Percentiles rank a stretch among this genome's conserved stretches.
Evolutionary conservation across 2,888 invertebrate species (phyloP).

Genomic region (Hecatera dysodea): DNA sequence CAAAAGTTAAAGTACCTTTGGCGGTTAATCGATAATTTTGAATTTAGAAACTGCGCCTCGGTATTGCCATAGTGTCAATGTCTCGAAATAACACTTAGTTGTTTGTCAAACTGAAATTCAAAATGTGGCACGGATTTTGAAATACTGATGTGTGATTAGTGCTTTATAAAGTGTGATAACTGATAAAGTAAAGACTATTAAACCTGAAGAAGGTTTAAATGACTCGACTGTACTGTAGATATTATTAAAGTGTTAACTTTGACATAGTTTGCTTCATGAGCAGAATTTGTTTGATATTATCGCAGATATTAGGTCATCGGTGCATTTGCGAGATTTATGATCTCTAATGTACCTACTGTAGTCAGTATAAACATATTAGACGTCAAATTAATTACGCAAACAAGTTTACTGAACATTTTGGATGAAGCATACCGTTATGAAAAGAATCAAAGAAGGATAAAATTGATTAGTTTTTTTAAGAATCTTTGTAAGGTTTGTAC

Average conservation of each 20-base stretch:
- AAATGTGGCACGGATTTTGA: neutral
- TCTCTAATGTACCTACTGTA: slow-evolving; percentile 12
- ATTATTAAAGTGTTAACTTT: slow-evolving; percentile 49
- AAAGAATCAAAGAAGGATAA: no score
- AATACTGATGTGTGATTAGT: no score
- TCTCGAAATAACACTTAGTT: neutral
- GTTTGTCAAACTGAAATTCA: neutral
- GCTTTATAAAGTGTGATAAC: neutral
- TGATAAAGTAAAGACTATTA: neutral
- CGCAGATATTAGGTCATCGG: slow-evolving; percentile 43
- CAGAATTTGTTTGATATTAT: slow-evolving; percentile 34
- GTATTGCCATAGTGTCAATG: neutral
- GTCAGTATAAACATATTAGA: slow-evolving; percentile 13
- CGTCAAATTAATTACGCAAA: neutral
- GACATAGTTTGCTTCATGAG: slow-evolving; percentile 30
- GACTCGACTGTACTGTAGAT: slow-evolving; percentile 6
- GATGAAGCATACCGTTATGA: neutral
- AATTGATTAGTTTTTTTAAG: no score
- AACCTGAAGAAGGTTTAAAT: neutral
- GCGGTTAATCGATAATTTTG: neutral
- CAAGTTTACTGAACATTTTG: neutral
- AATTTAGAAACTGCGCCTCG: neutral
- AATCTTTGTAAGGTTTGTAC: no score
- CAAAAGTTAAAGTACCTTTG: no score
- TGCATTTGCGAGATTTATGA: slow-evolving; percentile 45